Evolutionary conservation across 2,888 invertebrate species (phyloP).

Genomic region (Azorinus chamasolen): DNA sequence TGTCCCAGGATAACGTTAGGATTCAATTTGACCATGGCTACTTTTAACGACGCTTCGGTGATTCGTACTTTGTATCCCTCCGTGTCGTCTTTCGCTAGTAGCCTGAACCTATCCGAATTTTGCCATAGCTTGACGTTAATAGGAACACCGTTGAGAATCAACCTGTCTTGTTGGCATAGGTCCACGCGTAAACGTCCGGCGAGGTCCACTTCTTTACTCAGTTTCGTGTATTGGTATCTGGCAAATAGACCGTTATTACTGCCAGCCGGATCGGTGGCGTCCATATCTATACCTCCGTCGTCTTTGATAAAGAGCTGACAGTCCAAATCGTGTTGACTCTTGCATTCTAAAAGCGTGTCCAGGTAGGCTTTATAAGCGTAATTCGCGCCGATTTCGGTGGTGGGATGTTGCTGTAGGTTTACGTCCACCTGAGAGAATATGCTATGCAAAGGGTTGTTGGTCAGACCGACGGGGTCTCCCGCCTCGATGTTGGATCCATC

Average conservation of each 20-base stretch:
- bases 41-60: too few species aligned
- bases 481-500: conserved; percentile 9
- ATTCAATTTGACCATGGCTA: conserved; percentile 33
- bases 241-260: conserved; percentile 9
- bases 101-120: conserved; percentile 9
- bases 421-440: conserved; percentile 39
- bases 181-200: conserved; percentile 30
- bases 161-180: conserved; percentile 44
- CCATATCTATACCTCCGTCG: conserved; percentile 8
- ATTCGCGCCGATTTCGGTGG: conserved; percentile 28
- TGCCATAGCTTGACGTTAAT: conserved; percentile 32
- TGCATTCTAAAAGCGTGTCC: conserved; percentile 8
- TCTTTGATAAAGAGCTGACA: conserved; percentile 39
- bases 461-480: conserved; percentile 16
- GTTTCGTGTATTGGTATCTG: conserved; percentile 12
- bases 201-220: conserved; percentile 27
- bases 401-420: conserved; percentile 30
- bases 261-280: conserved; percentile 25
- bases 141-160: conserved; percentile 42
- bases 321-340: conserved; percentile 7
- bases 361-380: conserved; percentile 35
- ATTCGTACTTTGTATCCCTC: conserved; percentile 19
- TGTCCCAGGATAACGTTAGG: conserved; percentile 32
- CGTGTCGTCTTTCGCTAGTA: not conserved
- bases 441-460: conserved; percentile 33